Evolutionary conservation across 2,888 invertebrate genomes (phyloP), one percentile per base, ranked within the genome.

Genomic region (Ecdyonurus torrentis): DNA sequence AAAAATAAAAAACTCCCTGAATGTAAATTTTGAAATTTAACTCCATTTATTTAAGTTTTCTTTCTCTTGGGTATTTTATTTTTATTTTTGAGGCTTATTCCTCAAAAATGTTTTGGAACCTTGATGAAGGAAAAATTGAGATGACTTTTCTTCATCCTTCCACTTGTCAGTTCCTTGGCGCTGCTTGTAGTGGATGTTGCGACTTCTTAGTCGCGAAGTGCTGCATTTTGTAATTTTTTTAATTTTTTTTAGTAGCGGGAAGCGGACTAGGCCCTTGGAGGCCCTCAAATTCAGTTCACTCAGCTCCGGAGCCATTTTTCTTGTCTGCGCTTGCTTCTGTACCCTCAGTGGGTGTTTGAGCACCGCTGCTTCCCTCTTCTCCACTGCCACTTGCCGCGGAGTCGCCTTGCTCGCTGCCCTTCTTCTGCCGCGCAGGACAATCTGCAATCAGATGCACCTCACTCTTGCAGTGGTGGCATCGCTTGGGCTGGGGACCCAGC

Each of bases 401-500:
- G 20, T 55, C 55, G 10, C 55, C 55, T n/a, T 10, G 15, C 7
- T 55, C 55, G 37, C 37, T 55, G 15, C 59, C 52, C 20, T 65
- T 65, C 64, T 72, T 76, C 64, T 72, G 71, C 67, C 82, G 79
- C 23, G 79, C 76, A 22, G 93, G 91, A 75, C 94, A 94, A 72
- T 93, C 91, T 25, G 91, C 92, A 65, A 93, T 88, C 64, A 94
- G 81, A 76, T 94, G 94, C 70, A 88, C 89, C 69, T 87, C 86
- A 69, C 89, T 85, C 74, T 91, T 91, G 76, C 93, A 94, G 73
- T 85, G 83, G 77, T 94, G 92, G 76, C 94, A 94, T 70, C 89
- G 81, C 78, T 93, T 93, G 70, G 92, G 92, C 77, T 91, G 87
- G 61, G 92, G 92, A 18, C 90, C 91, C 72, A 88, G 79, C 67